These are phyloP conservation scores for Hypomecis punctinalis DNA, from an alignment of 2,888 invertebrate species.

Conservation along the genomic window DNA sequence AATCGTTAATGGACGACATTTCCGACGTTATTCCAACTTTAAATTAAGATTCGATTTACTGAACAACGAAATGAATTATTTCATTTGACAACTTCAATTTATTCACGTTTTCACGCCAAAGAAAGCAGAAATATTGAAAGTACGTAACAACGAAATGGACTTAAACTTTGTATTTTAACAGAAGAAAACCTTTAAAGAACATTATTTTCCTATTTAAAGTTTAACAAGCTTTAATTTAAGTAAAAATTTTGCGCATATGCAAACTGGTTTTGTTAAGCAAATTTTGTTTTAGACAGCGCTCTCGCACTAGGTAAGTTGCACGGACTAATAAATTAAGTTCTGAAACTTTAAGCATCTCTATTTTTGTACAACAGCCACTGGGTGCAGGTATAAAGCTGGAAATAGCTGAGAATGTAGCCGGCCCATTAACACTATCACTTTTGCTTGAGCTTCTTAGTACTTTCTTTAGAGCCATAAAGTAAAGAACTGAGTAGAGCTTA, in stretches of 20 bases:
- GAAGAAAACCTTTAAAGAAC: slow-evolving; percentile 9
- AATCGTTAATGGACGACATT: slow-evolving; percentile 35
- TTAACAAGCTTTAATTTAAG: slow-evolving; percentile 46
- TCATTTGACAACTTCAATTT: slow-evolving; percentile 9
- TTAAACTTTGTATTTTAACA: slow-evolving; percentile 3
- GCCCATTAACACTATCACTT: slow-evolving; percentile 22
- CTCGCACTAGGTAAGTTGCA: slow-evolving; percentile 57
- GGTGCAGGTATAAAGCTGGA: slow-evolving; percentile 26
- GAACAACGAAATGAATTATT: slow-evolving; percentile 17
- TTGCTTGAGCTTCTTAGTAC: slow-evolving; percentile 16
- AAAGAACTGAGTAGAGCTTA: slow-evolving; percentile 13
- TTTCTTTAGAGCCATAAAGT: slow-evolving; percentile 13
- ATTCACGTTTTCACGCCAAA: not conserved
- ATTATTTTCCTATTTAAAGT: slow-evolving; percentile 23
- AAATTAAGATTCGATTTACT: slow-evolving; percentile 25
- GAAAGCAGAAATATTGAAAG: not conserved
- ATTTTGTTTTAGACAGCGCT: slow-evolving; percentile 59
- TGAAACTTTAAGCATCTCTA: slow-evolving; percentile 39
- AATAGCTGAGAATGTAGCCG: slow-evolving; percentile 25
- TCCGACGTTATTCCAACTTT: slow-evolving; percentile 27
- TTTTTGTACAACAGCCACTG: slow-evolving; percentile 25
- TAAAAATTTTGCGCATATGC: slow-evolving; percentile 51
- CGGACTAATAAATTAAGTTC: slow-evolving; percentile 62
- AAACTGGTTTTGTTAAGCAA: slow-evolving; percentile 61
- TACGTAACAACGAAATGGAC: not conserved